Evolutionary conservation across 2,113 vertebrate species (phyloP), one percentile per base, ranked within the genome.

Genomic region (Tonatia bakeri): DNA sequence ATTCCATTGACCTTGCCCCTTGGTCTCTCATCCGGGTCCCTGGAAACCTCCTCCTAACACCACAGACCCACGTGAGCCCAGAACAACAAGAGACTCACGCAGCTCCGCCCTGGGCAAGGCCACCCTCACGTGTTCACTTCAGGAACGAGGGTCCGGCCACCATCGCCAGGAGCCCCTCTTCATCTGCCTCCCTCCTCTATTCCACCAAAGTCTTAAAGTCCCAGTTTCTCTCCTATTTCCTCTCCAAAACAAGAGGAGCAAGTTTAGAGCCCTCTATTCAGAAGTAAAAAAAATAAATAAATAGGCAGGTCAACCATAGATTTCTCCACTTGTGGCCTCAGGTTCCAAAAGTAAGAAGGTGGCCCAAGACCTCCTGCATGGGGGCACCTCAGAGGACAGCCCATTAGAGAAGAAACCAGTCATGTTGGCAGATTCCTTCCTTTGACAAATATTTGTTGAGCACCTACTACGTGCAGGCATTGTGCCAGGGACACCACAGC

Each of bases 251-350:
- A 52, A 72, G 24, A 87, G 64, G 50, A 76, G 38, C 20, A 79
- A 36, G 73, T 1, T 24, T 5, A 52, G 28, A 94, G 56, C 52
- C 33, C 59, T 75, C 20, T 33, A 26, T 69, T 38, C 31, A 67
- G 22, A 87, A 94, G 59, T 90, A 33, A 73, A 79, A 91, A 88
- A 8, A 64, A 50, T 33, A 79, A 64, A 50, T 33, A 79, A 84
- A 75, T 1, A 69, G 43, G 26, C 64, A 80, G 38, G 50, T 28
- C 15, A 15, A 26, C 56, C 85, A 70, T 5, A n/a, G 50, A 90
- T 43, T 36, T 45, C 67, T 82, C 56, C 70, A 43, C 43, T 17
- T 19, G 36, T n/a, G 36, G 16, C 36, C 64, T 56, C 33, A n/a
- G 20, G 64, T 87, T 33, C 47, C 87, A 65, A 52, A 88, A 72